Conservation (phyloP, 2,888 invertebrate species). For the Phaonia tiefii region DNA sequence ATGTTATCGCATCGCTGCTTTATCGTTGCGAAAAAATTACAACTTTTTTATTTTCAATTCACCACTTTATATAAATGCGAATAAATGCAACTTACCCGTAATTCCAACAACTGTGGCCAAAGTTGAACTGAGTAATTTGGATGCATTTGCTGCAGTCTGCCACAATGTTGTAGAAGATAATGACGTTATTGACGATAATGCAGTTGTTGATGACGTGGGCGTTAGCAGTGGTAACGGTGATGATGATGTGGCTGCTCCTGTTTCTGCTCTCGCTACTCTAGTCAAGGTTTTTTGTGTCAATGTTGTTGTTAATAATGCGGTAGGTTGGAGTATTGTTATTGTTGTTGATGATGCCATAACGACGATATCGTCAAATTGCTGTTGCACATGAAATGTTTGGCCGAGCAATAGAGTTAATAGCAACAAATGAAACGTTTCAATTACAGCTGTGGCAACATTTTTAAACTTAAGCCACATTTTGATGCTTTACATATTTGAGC, state of each 20-base stretch:
- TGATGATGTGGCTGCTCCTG: conserved; percentile 21
- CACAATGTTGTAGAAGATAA: background rate
- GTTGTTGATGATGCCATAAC: conserved; percentile 57
- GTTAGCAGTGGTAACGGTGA: conserved; percentile 26
- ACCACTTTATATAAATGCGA: too few species aligned
- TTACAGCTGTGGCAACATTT: conserved; percentile 71
- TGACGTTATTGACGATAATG: background rate
- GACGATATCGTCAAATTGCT: conserved; percentile 68
- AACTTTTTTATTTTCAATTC: too few species aligned
- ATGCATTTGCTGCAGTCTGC: conserved; percentile 3
- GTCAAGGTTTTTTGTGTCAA: background rate
- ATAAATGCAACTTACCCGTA: conserved; percentile 58
- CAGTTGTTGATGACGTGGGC: conserved; percentile 31
- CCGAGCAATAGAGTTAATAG: conserved; percentile 70
- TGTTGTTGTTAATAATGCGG: background rate
- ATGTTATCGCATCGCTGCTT: too few species aligned
- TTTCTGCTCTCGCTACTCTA: background rate
- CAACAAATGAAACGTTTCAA: conserved; percentile 72
- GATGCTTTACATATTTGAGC: conserved; percentile 66
- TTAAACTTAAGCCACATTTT: conserved; percentile 73
- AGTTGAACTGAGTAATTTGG: conserved; percentile 45
- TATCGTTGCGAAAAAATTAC: too few species aligned
- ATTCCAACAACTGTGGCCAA: conserved; percentile 15
- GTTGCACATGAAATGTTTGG: conserved; percentile 67
- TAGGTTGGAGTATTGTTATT: conserved; percentile 49